phyloP scores from a whole-genome alignment of 1,140 invertebrate genomes.

The Aphelinus atriplicis region DNA sequence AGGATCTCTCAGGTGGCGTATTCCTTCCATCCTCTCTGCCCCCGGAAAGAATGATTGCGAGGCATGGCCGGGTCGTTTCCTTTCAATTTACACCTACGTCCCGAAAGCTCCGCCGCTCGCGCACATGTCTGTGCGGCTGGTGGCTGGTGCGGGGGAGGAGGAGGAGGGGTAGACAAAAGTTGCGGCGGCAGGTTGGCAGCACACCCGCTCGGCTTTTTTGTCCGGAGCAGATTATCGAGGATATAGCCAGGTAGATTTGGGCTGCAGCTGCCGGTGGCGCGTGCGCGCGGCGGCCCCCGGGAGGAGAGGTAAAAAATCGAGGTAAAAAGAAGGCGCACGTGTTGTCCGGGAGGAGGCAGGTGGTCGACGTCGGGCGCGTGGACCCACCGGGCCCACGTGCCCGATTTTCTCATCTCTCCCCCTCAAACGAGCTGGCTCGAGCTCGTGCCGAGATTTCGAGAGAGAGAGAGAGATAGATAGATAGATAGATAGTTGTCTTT shows the following conservation, averaged over 20 bases:
- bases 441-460: slow-evolving; percentile 3
- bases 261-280: neutral
- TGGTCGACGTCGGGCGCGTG: slow-evolving; percentile 60
- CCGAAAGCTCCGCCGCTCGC: neutral
- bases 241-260: too few relatives aligned
- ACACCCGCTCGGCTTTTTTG: slow-evolving; percentile 1
- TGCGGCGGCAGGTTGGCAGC: too few relatives aligned
- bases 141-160: too few relatives aligned
- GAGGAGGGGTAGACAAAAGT: too few relatives aligned
- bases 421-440: slow-evolving; percentile 12
- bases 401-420: slow-evolving; percentile 33
- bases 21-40: too few relatives aligned
- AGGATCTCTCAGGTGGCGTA: too few relatives aligned
- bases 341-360: slow-evolving; percentile 55
- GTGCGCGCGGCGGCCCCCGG: slow-evolving; percentile 54
- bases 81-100: slow-evolving; percentile 20
- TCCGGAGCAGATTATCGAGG: slow-evolving; percentile 37
- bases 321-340: slow-evolving; percentile 52
- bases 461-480: neutral
- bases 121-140: too few relatives aligned
- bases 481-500: too few relatives aligned
- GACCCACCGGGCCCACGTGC: slow-evolving; percentile 44
- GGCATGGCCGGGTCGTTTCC: neutral
- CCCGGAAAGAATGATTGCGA: slow-evolving; percentile 1
- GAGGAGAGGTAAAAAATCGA: slow-evolving; percentile 45